Base-by-base conservation (phyloP, 2,113 vertebrate species). In the Formicarius rufipectus region DNA sequence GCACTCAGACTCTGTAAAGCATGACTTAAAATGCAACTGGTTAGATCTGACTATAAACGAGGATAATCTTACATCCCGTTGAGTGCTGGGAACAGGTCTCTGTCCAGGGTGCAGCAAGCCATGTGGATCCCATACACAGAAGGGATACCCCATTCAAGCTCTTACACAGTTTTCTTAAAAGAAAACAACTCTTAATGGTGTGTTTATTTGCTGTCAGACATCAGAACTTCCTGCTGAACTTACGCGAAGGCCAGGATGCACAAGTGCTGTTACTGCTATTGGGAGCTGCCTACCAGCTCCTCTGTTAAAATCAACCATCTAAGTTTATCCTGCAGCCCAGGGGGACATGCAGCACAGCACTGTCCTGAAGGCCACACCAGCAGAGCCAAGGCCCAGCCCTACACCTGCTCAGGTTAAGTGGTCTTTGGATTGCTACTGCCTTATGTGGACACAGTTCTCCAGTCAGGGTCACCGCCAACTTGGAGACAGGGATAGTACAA, bases 271-370 rank as follows among this genome's bases (percentile, higher is more conserved):
- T 49, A 42, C 2, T 72, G 62, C 58, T 17, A 4, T 14, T 15
- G 42, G 25, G 47, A 93, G 85, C 60, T 87, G 47, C 47, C 55
- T 44, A 3, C 40, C 9, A 0, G 13, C 33, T 81, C 59, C 49
- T 37, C 18, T 14, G 3, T 23, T 77, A 14, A 21, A 17, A 0
- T 44, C 28, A 23, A 67, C 31, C 58, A 56, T n/a, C 21, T 33
- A 3, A 12, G 13, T 44, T 69, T 49, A 37, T 23, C 52, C 39
- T 50, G 45, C 14, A 4, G 45, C 50, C 35, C 22, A 23, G 28
- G 44, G 18, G 1, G 9, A 3, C 0, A 0, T 10, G 28, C 10
- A 58, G 37, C 85, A 56, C 40, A 33, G 9, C 42, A 5, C 31
- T 5, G 21, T 22, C 33, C 63, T 35, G 13, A 74, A 40, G 35